Evolutionary conservation across 2,888 invertebrate species (phyloP).

Genomic region (Girardia tigrina): DNA sequence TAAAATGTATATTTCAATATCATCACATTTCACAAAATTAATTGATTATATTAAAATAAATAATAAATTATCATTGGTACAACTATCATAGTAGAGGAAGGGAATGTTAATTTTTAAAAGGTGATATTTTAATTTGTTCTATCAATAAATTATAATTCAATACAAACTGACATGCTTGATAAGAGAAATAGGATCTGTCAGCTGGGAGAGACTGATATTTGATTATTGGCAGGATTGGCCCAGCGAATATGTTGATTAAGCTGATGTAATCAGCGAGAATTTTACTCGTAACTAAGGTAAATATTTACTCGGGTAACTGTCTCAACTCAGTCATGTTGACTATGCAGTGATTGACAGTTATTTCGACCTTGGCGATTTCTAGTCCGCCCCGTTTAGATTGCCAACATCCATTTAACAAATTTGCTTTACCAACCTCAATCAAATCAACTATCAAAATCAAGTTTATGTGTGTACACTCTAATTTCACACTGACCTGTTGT

Average conservation of each 20-base stretch:
- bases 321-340: slow-evolving; percentile 23
- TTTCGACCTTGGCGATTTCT: slow-evolving; percentile 17
- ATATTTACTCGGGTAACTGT: slow-evolving; percentile 23
- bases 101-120: slow-evolving; percentile 20
- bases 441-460: slow-evolving; percentile 12
- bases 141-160: slow-evolving; percentile 23
- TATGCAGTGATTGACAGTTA: slow-evolving; percentile 16
- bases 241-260: slow-evolving; percentile 16
- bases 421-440: slow-evolving; percentile 13
- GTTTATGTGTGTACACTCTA: slow-evolving; percentile 8
- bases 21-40: slow-evolving; percentile 23
- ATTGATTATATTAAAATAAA: background rate
- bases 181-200: slow-evolving; percentile 23
- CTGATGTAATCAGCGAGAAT: slow-evolving; percentile 16
- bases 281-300: slow-evolving; percentile 23
- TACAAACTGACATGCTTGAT: slow-evolving; percentile 18
- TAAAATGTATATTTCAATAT: background rate
- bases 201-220: slow-evolving; percentile 23
- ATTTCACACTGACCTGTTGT: slow-evolving; percentile 23
- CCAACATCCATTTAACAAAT: slow-evolving; percentile 20
- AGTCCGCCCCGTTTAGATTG: slow-evolving; percentile 16
- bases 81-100: slow-evolving; percentile 8
- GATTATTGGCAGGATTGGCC: slow-evolving; percentile 18
- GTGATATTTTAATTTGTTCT: slow-evolving; percentile 23
- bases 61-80: slow-evolving; percentile 7